These are phyloP conservation scores for Melanocharis versteri DNA, from an alignment of 2,113 vertebrate species.

Conservation along the genomic window DNA sequence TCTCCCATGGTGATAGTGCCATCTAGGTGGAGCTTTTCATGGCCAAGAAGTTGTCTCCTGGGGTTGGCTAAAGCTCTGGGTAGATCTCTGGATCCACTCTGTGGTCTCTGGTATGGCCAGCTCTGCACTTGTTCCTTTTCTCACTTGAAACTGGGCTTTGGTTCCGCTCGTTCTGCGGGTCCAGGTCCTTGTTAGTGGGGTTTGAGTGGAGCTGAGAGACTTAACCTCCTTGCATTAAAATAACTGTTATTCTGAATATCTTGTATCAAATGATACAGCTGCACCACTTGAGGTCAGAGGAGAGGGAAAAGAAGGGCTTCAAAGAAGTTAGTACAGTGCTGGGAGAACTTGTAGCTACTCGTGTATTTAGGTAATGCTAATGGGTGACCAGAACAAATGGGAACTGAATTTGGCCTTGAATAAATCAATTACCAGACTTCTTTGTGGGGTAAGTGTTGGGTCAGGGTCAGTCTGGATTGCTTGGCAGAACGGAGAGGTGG, in stretches of 20 bases:
- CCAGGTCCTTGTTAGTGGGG: background rate
- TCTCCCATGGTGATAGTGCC: background rate
- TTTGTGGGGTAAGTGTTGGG: background rate
- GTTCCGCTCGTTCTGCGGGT: background rate
- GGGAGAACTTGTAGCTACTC: background rate
- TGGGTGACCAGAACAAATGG: background rate
- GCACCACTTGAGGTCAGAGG: background rate
- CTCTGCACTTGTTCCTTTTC: background rate
- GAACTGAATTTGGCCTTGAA: background rate
- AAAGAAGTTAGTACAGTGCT: background rate
- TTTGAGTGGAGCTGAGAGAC: background rate
- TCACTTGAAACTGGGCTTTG: fast-evolving
- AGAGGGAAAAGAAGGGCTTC: background rate
- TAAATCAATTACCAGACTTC: background rate
- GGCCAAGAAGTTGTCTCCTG: background rate
- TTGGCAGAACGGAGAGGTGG: background rate
- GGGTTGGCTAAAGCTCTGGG: background rate
- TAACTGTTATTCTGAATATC: background rate
- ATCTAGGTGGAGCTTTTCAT: background rate
- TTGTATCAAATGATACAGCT: background rate
- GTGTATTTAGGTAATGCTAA: background rate
- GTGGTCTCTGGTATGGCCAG: background rate
- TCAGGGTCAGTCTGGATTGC: background rate
- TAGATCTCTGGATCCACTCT: background rate
- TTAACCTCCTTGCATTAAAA: background rate